phyloP scores from a whole-genome alignment of 2,888 invertebrate species.

The Hartigia nigra region DNA sequence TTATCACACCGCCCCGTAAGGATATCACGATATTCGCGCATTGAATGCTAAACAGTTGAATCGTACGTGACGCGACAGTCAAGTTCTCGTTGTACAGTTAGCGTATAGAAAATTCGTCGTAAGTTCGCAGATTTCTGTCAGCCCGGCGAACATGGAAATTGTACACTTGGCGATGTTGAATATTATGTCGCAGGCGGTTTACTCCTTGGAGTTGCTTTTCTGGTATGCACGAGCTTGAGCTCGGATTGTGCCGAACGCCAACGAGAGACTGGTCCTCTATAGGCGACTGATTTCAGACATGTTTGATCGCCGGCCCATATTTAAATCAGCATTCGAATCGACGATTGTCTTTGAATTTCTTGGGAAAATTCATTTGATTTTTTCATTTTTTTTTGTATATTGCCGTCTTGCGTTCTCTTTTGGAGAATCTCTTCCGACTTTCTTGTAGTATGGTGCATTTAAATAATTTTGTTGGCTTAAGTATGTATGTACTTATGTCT shows the following conservation, averaged over 20 bases:
- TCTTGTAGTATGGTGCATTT: neutral
- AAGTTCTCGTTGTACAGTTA: neutral
- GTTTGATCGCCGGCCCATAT: neutral
- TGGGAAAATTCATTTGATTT: neutral
- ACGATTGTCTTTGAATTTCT: neutral
- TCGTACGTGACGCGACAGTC: slow-evolving; percentile 1
- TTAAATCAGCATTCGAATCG: neutral
- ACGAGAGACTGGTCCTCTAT: neutral
- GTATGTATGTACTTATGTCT: neutral
- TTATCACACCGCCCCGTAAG: neutral
- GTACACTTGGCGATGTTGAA: neutral
- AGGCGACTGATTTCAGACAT: neutral
- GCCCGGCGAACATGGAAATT: neutral
- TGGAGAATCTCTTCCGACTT: neutral
- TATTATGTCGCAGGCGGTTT: neutral
- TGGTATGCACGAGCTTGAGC: neutral
- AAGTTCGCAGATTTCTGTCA: neutral
- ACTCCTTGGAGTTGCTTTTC: neutral
- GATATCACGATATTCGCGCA: neutral
- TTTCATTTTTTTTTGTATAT: neutral
- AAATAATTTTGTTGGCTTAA: neutral
- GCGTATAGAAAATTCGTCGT: neutral
- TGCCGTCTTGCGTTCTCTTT: neutral
- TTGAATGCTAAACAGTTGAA: neutral
- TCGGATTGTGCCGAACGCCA: neutral